Conservation (phyloP, 92 coral and sea anemone species). For the Parazoanthus atlanticus region DNA sequence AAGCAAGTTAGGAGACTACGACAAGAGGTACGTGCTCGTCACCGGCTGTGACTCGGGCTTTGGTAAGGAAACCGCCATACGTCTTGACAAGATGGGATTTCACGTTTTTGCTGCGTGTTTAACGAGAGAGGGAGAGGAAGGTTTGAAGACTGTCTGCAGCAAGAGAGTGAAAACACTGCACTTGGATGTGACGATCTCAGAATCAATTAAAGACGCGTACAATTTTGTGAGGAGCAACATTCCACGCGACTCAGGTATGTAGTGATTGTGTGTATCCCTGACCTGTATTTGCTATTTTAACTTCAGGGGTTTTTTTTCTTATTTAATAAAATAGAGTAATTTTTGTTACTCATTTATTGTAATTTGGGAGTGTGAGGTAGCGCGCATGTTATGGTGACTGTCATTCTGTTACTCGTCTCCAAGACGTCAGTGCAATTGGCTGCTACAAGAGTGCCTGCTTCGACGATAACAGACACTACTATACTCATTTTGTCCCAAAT, state of each 20-base stretch:
- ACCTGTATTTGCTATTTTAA: no score
- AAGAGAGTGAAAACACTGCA: conserved; percentile 2
- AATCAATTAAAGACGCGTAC: not conserved
- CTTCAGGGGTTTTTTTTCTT: no score
- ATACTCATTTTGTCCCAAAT: no score
- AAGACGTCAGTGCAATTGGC: no score
- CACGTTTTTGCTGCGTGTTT: conserved; percentile 82
- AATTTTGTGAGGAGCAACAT: not conserved
- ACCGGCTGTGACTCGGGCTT: conserved; percentile 84
- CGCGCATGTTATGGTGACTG: no score
- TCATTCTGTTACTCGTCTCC: no score
- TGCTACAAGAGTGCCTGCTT: no score
- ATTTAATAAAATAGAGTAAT: no score
- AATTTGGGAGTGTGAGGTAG: no score
- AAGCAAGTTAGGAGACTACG: not conserved
- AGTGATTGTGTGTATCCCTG: not conserved
- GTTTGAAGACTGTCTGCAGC: conserved; percentile 56
- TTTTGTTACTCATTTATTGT: no score
- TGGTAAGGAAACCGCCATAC: conserved; percentile 73
- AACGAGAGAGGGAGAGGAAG: conserved; percentile 71
- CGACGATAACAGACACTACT: no score
- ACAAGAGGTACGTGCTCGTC: conserved; percentile 40
- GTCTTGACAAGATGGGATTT: conserved; percentile 73
- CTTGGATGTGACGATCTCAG: not conserved
- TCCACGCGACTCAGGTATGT: not conserved